Evolutionary conservation across 2,797 vertebrate genomes (phyloP).

Genomic region (Scolopax rusticola): DNA sequence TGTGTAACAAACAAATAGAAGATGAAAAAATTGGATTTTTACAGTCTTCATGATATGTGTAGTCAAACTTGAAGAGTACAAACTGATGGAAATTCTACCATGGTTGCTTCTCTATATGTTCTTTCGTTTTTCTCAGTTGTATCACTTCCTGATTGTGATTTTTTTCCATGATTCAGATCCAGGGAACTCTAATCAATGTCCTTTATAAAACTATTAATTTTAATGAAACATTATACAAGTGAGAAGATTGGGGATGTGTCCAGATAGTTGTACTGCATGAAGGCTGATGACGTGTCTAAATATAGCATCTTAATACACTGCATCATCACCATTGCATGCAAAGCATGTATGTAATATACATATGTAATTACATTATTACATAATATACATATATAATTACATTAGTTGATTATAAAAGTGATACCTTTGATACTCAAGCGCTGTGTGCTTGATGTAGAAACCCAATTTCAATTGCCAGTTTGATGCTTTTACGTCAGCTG

Average conservation of each 20-base stretch:
- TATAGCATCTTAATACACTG: background rate
- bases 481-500: background rate
- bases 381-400: background rate
- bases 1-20: background rate
- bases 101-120: background rate
- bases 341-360: background rate
- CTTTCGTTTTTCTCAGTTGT: background rate
- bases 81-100: background rate
- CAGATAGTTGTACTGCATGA: background rate
- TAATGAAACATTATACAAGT: background rate
- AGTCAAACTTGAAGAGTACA: background rate
- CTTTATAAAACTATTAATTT: background rate
- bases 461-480: background rate
- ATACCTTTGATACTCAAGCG: background rate
- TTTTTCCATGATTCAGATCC: background rate
- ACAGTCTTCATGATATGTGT: background rate
- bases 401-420: background rate
- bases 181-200: background rate
- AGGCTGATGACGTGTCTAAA: background rate
- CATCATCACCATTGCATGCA: background rate
- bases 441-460: background rate
- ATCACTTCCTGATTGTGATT: background rate
- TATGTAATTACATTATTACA: background rate
- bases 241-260: background rate
- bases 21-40: background rate